Percentiles rank a stretch among this genome's conserved stretches.
These are phyloP conservation scores for Gymnorhina tibicen DNA, from an alignment of 2,113 vertebrate genomes.

Conservation along the genomic window DNA sequence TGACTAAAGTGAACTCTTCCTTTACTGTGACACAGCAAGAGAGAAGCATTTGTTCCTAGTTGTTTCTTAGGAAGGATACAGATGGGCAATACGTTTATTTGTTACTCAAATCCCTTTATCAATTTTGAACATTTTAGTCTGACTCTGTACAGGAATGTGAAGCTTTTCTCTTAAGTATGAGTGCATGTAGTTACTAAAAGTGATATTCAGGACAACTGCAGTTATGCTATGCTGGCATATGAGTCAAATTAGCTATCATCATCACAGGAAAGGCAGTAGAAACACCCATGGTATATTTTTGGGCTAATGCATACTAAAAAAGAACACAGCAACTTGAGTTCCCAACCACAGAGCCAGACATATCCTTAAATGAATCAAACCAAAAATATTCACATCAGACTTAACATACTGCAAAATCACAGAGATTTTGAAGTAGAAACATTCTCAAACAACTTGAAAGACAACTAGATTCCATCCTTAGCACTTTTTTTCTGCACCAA, in stretches of 20 bases:
- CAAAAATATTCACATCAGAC: background rate
- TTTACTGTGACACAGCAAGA: background rate
- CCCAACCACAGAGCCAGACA: background rate
- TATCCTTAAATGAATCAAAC: accelerated
- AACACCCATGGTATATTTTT: background rate
- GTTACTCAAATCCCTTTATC: background rate
- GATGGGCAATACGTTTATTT: background rate
- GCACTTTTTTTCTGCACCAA: background rate
- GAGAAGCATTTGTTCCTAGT: background rate
- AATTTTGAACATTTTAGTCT: background rate
- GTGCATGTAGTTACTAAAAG: background rate
- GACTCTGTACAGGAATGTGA: background rate
- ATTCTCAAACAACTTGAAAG: background rate
- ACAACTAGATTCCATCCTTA: background rate
- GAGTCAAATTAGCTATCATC: background rate
- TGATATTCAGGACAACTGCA: background rate
- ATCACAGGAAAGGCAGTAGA: background rate
- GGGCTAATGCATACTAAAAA: background rate
- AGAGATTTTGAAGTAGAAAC: background rate
- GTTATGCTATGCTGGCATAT: background rate
- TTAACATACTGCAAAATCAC: background rate
- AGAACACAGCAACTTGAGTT: background rate
- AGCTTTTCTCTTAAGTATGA: background rate
- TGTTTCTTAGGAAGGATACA: background rate
- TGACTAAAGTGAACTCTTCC: background rate